Evolutionary conservation across 2,113 vertebrate species (phyloP), one percentile per base, ranked within the genome.

Genomic region (Notothenia rossii): DNA sequence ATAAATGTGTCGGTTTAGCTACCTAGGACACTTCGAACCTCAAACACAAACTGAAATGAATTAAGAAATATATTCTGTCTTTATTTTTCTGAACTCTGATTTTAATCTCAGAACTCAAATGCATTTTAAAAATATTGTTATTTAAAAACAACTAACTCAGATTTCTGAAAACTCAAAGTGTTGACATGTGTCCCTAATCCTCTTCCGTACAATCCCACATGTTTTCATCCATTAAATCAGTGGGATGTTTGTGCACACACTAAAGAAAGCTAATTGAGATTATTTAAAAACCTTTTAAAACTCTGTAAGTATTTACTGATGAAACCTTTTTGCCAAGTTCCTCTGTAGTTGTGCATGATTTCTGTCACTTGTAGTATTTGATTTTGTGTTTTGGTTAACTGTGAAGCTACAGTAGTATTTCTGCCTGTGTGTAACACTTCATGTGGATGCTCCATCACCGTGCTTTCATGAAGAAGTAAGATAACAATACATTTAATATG

Each of bases 341-440:
- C 8, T 77, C 64, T 68, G 64, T 79, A 74, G 64, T 65, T 82
- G 62, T 93, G 91, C 91, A 93, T 92, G 93, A 62, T 81, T 40
- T 85, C 14, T 71, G 73, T 86, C 65, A 71, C 62, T 76, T 77
- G 67, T 77, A 72, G 74, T 59, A n/a, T n/a, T n/a, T n/a, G n/a
- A 22, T 80, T 91, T 90, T 75, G 75, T 80, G 79, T 89, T 40
- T 89, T 85, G 77, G 48, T 83, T 88, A 62, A 75, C 55, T 86
- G 46, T 79, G 14, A 84, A 81, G 59, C 54, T 40, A 40, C 36
- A 40, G 83, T 81, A 66, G 20, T 77, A 65, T 81, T 82, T 87
- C 50, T 85, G 91, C 95, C 76, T 90, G 88, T 93, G 83, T 81
- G 85, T 92, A 82, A 76, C 87, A 81, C 86, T 94, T 88, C 92